Base-by-base conservation (phyloP, 1,140 invertebrate genomes). In the Cylas formicarius region DNA sequence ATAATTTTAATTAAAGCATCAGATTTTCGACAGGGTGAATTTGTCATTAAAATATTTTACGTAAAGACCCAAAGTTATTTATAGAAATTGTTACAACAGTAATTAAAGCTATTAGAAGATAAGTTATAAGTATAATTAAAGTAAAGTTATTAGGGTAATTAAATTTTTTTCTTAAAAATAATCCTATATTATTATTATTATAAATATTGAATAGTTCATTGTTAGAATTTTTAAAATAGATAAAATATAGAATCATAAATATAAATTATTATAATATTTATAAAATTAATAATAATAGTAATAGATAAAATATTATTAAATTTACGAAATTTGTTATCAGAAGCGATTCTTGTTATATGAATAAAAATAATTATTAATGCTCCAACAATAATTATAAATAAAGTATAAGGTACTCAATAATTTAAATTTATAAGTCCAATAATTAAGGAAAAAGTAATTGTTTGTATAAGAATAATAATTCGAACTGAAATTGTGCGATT, bases 321-420 rank as follows among this genome's bases (percentile, higher is more conserved):
- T 46, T 24, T 38, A 6, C 7, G 27, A 29, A 50, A 62, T 67
- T 69, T 65, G 70, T 72, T 62, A 68, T 75, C 73, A 17, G 66
- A 71, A 2, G 67, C 65, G 57, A 75, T 58, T 48, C 71, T 74
- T 35, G 69, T 70, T 37, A 75, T 67, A 63, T 75, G 73, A 63
- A 73, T 64, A 66, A 75, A 76, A 57, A 75, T 43, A 50, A 75
- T 64, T 69, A 75, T 57, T 67, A 75, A 61, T 29, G 72, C 72
- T 54, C 73, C 67, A 63, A 74, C 57, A 62, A 74, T 69, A 44
- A 66, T 66, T 64, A 74, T 53, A 52, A 72, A 71, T 65, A 73
- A 45, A 58, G 72, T 70, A 63, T 67, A 72, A 19, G 67, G 65
- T 57, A 66, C 67, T 69, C 63, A 68, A 63, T 63, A 71, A 44